These are phyloP conservation scores for Seira sanloemensis DNA, from an alignment of 2,888 invertebrate genomes.

Conservation along the genomic window DNA sequence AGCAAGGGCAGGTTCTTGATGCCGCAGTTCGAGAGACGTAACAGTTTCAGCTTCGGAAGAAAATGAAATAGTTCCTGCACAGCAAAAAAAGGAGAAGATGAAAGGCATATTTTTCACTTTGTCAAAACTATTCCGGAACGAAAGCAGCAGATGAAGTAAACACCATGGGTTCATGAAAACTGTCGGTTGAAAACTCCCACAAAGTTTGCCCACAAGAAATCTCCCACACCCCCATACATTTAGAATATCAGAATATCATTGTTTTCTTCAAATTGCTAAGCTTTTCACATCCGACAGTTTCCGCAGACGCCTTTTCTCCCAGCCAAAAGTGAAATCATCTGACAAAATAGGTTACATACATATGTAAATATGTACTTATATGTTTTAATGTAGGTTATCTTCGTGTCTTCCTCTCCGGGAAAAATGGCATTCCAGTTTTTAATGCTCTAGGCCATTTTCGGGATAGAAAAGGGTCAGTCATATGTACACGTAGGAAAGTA, in stretches of 20 bases:
- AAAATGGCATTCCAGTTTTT: neutral
- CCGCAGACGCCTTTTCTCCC: too few relatives aligned
- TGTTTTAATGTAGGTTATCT: slow-evolving; percentile 15
- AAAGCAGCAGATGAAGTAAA: neutral
- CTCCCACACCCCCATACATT: too few relatives aligned
- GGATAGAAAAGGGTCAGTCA: slow-evolving; percentile 25
- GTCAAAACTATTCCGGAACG: neutral
- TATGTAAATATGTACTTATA: too few relatives aligned
- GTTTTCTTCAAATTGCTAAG: too few relatives aligned
- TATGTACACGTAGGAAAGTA: slow-evolving; percentile 16
- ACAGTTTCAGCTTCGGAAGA: slow-evolving; percentile 86
- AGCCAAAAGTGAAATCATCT: too few relatives aligned
- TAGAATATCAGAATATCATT: too few relatives aligned
- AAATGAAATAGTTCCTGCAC: slow-evolving; percentile 86
- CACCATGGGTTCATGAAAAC: too few relatives aligned
- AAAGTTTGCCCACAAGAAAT: too few relatives aligned
- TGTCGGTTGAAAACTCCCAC: too few relatives aligned
- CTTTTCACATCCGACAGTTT: too few relatives aligned
- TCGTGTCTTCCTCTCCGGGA: neutral
- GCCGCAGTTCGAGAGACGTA: slow-evolving; percentile 86
- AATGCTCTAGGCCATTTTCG: slow-evolving; percentile 25
- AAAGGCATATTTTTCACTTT: slow-evolving; percentile 14
- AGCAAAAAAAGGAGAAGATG: slow-evolving; percentile 28
- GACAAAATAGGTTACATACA: too few relatives aligned
- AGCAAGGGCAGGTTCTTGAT: slow-evolving; percentile 86